Base-by-base conservation (phyloP, 37 sponge, comb jelly and placozoan species). In the Hexactinellida sp. region DNA sequence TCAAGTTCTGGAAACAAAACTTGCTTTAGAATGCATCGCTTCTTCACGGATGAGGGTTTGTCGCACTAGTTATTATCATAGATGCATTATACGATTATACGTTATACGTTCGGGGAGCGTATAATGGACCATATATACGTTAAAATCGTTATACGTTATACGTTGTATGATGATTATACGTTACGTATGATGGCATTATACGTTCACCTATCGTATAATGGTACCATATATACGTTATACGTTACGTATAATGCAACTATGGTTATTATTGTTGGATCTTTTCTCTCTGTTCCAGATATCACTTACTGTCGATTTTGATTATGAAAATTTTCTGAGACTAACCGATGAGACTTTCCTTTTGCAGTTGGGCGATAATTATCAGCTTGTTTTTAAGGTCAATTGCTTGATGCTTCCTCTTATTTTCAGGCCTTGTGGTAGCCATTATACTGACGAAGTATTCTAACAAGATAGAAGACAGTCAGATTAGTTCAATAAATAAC, bases 281-380 rank as follows among this genome's bases (percentile, higher is more conserved):
- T 36, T 88, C 37, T 32, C 85, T 25, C 30, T 84, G 41, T 54
- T 88, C 88, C 88, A 88, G 37, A 88, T 88, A 37, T 88, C 88
- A 41, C 13, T 85, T 34, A 88, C 36, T 28, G 85, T 88, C 28
- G 88, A 88, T 16, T 85, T 88, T 30, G 88, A 34, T 24, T 47
- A 24, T 36, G 36, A 28, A 51, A 88, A 39, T 36, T 86, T 7
- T 88, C 88, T 54, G 55, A 52, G 7, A 88, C 88, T 37, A 88
- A 28, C 38, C 85, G 52, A 10, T 88, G 88, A n/a, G 88, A 88
- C 1, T 54, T 85, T 5, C 84, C 88, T 47, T 32, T 23, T 25
- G 30, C 34, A 63, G 76, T 63, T 63, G 19, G 3, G 76, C 76
- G 3, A 63, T 63, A n/a, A 63, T 63, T 21, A 5, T 63, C 76